phyloP scores from a whole-genome alignment of 2,113 vertebrate genomes.

The Anarhynchus alexandrinus region DNA sequence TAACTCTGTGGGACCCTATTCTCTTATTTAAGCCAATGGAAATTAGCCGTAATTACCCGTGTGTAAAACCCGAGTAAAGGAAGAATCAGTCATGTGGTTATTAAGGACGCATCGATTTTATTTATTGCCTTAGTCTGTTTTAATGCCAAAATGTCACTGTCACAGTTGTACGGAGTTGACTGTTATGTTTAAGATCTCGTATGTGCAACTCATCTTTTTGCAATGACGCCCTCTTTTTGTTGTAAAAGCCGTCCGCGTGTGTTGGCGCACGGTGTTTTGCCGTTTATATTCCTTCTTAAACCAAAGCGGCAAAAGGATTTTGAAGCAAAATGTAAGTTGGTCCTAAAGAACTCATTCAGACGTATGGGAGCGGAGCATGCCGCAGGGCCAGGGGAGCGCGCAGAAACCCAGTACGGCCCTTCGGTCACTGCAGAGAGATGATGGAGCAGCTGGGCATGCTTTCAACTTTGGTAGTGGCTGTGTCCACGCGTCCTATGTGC shows the following conservation, averaged over 20 bases:
- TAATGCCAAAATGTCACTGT: neutral
- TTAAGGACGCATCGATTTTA: neutral
- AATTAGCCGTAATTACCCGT: neutral
- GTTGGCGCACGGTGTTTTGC: neutral
- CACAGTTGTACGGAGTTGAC: neutral
- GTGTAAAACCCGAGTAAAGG: neutral
- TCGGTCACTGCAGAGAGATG: accelerated
- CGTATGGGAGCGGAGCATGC: accelerated
- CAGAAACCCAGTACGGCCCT: accelerated
- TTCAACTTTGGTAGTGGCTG: accelerated
- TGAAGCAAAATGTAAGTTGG: neutral
- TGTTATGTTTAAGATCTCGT: neutral
- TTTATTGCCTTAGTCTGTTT: neutral
- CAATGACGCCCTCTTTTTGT: neutral
- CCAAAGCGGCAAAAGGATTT: neutral
- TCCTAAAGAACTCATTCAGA: too few relatives aligned
- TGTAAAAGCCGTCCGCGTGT: neutral
- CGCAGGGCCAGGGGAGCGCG: accelerated
- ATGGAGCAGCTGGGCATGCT: neutral
- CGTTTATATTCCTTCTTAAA: neutral
- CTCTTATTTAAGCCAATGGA: conserved; percentile 5
- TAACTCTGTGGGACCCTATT: neutral
- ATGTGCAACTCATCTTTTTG: accelerated
- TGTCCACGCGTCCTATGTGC: accelerated
- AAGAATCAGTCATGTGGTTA: neutral